Conservation (phyloP, 2,888 invertebrate species). For the Clunio marinus region DNA sequence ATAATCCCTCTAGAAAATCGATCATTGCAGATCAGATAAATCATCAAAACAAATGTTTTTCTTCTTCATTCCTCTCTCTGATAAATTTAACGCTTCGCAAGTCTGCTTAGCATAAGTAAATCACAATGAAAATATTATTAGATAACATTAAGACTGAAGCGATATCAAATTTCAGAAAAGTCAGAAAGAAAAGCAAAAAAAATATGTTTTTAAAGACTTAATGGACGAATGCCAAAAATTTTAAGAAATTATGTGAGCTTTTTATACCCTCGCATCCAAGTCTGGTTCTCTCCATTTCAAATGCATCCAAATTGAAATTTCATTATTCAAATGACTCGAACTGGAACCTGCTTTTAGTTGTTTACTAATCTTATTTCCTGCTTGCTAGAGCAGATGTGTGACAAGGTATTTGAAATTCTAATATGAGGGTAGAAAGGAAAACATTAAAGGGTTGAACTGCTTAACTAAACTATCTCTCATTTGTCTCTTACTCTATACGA, state of each 20-base stretch:
- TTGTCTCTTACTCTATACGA: too few species aligned
- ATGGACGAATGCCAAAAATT: slow-evolving; percentile 1
- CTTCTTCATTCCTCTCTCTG: too few species aligned
- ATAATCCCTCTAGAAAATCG: neutral
- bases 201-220: neutral
- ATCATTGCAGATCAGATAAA: neutral
- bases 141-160: neutral
- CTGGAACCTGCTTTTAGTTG: neutral
- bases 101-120: neutral
- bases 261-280: neutral
- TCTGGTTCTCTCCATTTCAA: neutral
- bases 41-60: neutral
- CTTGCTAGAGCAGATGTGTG: slow-evolving; percentile 14
- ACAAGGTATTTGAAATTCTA: neutral
- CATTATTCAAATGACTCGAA: neutral
- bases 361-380: slow-evolving; percentile 21
- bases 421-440: too few species aligned
- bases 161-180: neutral
- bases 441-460: too few species aligned
- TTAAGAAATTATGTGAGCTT: neutral
- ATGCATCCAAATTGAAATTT: too few species aligned
- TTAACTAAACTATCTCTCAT: too few species aligned
- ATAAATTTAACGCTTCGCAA: neutral
- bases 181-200: neutral
- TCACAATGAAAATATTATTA: neutral